Percentiles rank a stretch among this genome's conserved stretches.
These are phyloP conservation scores for Xiphophorus hellerii DNA, from an alignment of 2,113 vertebrate genomes.

Conservation along the genomic window DNA sequence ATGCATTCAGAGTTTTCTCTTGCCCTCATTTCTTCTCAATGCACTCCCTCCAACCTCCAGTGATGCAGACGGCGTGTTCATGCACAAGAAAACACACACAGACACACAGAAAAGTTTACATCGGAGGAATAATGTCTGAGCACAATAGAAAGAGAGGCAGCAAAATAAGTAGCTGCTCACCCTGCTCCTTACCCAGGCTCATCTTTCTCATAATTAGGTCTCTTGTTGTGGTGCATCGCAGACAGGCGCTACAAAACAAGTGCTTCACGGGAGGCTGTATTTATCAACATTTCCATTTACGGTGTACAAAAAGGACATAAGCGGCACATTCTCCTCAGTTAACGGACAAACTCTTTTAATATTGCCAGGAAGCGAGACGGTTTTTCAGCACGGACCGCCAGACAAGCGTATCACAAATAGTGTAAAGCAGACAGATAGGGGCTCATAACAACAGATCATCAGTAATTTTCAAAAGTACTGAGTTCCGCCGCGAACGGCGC, in stretches of 20 bases:
- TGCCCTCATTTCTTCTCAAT: conserved; percentile 49
- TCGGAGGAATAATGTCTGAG: conserved; percentile 71
- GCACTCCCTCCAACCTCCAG: conserved; percentile 23
- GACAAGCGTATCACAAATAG: conserved; percentile 75
- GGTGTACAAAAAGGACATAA: conserved; percentile 77
- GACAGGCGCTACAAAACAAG: conserved; percentile 78
- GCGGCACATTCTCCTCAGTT: conserved; percentile 74
- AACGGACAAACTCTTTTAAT: conserved; percentile 79
- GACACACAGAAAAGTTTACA: conserved; percentile 64
- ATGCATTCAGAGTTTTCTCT: conserved; percentile 62
- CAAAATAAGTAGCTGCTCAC: conserved; percentile 75
- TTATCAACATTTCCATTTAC: conserved; percentile 79
- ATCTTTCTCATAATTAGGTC: conserved; percentile 82
- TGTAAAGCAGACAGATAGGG: conserved; percentile 71
- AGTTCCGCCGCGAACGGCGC: conserved; percentile 73
- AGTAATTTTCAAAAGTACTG: conserved; percentile 80
- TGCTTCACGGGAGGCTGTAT: conserved; percentile 75
- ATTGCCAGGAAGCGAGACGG: conserved; percentile 64
- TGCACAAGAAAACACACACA: conserved; percentile 1
- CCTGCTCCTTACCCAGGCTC: conserved; percentile 74
- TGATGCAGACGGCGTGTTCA: background rate
- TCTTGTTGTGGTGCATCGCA: conserved; percentile 76
- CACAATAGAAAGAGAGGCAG: conserved; percentile 77
- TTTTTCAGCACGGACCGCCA: conserved; percentile 58
- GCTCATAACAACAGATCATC: conserved; percentile 81